Evolutionary conservation across 2,888 invertebrate species (phyloP).

Genomic region (Aspidapion aeneum): DNA sequence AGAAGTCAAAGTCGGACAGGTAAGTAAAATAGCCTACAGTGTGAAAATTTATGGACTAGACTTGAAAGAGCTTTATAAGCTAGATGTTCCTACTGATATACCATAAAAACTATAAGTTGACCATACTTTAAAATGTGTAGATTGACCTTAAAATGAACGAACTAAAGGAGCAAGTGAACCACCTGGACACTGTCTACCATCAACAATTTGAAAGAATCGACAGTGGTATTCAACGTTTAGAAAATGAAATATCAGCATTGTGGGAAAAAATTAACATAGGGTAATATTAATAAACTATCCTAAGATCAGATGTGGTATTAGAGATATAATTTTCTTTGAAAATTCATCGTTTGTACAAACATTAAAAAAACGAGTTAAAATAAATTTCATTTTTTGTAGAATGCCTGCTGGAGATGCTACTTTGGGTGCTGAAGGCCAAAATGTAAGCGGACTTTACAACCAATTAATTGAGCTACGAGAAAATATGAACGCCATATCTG

Average conservation of each 20-base stretch:
- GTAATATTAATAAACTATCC: constrained; percentile 15
- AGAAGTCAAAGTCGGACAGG: constrained; percentile 21
- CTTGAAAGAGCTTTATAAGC: no score
- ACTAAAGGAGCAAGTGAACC: constrained; percentile 36
- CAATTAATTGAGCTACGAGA: constrained; percentile 45
- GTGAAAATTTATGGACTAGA: no score
- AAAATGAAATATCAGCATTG: constrained; percentile 45
- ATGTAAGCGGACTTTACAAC: constrained; percentile 42
- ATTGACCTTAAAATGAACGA: constrained; percentile 36
- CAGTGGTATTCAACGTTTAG: constrained; percentile 42
- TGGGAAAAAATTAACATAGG: constrained; percentile 31
- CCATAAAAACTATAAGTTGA: no score
- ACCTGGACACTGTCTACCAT: constrained; percentile 42
- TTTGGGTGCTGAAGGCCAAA: constrained; percentile 28
- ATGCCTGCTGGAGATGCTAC: constrained; percentile 33
- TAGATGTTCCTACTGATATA: no score
- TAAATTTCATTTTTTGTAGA: constrained; percentile 26
- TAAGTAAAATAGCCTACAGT: no score
- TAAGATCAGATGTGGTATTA: not conserved
- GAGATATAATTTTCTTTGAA: not conserved
- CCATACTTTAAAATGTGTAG: no score
- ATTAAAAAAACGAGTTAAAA: no score
- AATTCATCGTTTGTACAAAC: no score
- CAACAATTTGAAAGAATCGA: constrained; percentile 50
- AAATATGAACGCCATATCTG: constrained; percentile 46